Base-by-base conservation (phyloP, 2,113 vertebrate species). In the Corvus hawaiiensis region DNA sequence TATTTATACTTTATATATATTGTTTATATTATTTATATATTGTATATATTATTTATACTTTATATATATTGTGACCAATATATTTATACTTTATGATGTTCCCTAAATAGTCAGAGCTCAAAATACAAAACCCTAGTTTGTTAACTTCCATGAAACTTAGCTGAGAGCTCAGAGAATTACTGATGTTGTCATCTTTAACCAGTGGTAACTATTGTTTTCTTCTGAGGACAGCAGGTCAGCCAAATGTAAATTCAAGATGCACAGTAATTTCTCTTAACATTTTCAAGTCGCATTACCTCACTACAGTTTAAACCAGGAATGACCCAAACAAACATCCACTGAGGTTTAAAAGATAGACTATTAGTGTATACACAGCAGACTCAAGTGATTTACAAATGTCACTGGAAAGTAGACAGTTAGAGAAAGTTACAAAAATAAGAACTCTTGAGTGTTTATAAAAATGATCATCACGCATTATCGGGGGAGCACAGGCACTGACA, bases 391-490 rank as follows among this genome's bases (percentile, higher is more conserved):
- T 86, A 90, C 51, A 90, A 84, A 74, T 49, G 35, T 52, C 72
- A 71, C 26, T 67, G 55, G 33, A 69, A 96, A 96, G 78, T 0
- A 61, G 66, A 79, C 44, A 84, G 59, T 85, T 82, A 71, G 44
- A 92, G 63, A 78, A 83, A 84, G 58, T 83, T 61, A 79, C 32
- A 87, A 90, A 91, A 94, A 93, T 84, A 78, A 69, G 35, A 90
- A 93, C 51, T 75, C 67, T 7, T 7, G 44, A 68, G 62, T 41
- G 14, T 82, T 89, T 41, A 85, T 49, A 91, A 93, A 96, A 90
- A 69, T 51, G 10, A 80, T 33, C 75, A 88, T 69, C 72, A 27
- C 0, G 0, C 23, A 28, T 63, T 84, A 62, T 71, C 72, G 49
- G 49, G 72, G 79, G 72, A 84, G 79, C 63, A 71, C 35, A 77